Conservation (phyloP, 30 jellyfish, hydroid and myxozoan genomes). For the Chrysaora quinquecirrha region DNA sequence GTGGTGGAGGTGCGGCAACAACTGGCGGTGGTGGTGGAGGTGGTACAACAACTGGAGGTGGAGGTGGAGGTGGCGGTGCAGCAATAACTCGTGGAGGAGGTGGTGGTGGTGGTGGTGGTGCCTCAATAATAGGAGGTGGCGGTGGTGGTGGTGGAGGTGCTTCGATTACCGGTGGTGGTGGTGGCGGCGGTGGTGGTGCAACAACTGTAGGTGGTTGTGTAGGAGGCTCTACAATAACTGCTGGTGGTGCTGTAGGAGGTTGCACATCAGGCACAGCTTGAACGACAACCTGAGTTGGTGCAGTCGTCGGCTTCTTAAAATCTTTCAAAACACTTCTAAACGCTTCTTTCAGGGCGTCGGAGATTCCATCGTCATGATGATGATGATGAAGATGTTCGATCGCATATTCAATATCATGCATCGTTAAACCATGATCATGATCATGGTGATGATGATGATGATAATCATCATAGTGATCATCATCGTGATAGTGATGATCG, state of each 20-base stretch:
- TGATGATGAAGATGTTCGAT: neutral
- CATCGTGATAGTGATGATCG: conserved; percentile 30
- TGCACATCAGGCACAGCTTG: conserved; percentile 51
- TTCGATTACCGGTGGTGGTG: conserved; percentile 13
- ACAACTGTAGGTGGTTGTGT: conserved; percentile 59
- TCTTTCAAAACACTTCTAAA: conserved; percentile 58
- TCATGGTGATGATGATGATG: conserved; percentile 52
- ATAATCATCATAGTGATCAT: conserved; percentile 28
- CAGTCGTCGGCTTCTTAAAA: conserved; percentile 2
- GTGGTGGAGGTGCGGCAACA: conserved; percentile 47
- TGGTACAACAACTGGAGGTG: conserved; percentile 37
- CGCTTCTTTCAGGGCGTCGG: conserved; percentile 52
- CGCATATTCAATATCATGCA: neutral
- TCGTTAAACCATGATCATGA: conserved; percentile 9
- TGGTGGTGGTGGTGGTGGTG: conserved; percentile 81
- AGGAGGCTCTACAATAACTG: conserved; percentile 32
- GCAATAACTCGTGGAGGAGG: conserved; percentile 28
- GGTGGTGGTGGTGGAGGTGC: conserved; percentile 67
- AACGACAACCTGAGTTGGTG: neutral
- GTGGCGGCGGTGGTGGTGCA: conserved; percentile 73
- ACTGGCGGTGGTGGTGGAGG: conserved; percentile 72
- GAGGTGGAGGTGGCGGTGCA: conserved; percentile 74
- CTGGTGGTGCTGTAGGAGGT: conserved; percentile 25
- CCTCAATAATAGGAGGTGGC: conserved; percentile 54
- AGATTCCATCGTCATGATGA: conserved; percentile 35